A percentile compares a stretch with the other conserved stretches of the same genome.
Evolutionary conservation across 2,113 vertebrate species (phyloP).

Genomic region (Myxocyprinus asiaticus): DNA sequence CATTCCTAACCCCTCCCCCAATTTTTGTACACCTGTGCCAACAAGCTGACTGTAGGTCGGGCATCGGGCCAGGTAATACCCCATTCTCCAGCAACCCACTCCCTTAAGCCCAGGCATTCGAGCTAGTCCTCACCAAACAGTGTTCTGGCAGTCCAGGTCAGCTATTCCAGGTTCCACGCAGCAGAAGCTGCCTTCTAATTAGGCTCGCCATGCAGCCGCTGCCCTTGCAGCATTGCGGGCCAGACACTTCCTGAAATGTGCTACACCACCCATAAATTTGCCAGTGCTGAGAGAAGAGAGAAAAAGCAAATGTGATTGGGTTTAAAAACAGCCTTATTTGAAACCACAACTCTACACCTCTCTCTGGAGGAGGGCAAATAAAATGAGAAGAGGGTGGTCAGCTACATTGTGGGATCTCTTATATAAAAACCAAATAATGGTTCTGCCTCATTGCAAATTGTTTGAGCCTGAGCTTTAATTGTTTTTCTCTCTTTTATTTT

Average conservation of each 20-base stretch:
- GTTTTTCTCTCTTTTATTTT: not conserved
- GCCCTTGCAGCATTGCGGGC: constrained; percentile 55
- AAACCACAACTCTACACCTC: constrained; percentile 22
- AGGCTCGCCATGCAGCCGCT: constrained; percentile 60
- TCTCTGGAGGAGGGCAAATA: not conserved
- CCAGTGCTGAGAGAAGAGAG: constrained; percentile 49
- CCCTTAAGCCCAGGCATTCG: not conserved
- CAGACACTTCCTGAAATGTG: constrained; percentile 72
- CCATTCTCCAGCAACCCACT: constrained; percentile 30
- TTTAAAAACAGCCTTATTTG: constrained; percentile 16
- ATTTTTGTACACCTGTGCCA: constrained; percentile 38
- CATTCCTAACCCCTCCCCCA: constrained; percentile 29
- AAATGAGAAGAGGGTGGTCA: constrained; percentile 9
- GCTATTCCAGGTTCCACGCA: constrained; percentile 67
- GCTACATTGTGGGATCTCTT: not conserved
- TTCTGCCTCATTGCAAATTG: constrained; percentile 30
- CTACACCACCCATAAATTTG: constrained; percentile 62
- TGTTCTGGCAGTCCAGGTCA: constrained; percentile 57
- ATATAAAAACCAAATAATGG: constrained; percentile 21
- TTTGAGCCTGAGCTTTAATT: not conserved
- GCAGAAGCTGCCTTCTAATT: constrained; percentile 71
- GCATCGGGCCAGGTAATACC: constrained; percentile 32
- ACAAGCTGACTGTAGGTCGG: constrained; percentile 34
- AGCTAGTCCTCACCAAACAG: constrained; percentile 45
- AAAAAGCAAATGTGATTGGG: constrained; percentile 22